These are phyloP conservation scores for Tetragnatha montana DNA, from an alignment of 2,888 invertebrate genomes.

Conservation along the genomic window DNA sequence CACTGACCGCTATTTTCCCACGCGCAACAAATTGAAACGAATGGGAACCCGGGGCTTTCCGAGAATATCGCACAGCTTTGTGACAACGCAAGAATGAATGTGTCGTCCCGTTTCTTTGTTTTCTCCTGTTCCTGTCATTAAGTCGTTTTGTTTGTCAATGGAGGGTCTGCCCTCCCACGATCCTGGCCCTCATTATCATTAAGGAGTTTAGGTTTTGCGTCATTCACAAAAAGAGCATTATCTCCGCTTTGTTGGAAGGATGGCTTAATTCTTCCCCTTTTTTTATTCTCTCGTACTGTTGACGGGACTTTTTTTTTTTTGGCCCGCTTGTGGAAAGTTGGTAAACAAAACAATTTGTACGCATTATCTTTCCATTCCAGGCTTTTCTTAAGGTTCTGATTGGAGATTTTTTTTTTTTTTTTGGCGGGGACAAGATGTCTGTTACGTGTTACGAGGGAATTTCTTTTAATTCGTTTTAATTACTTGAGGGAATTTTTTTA, in stretches of 20 bases:
- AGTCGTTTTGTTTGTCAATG: slow-evolving; percentile 34
- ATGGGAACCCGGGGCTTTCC: background rate
- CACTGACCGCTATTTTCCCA: no score
- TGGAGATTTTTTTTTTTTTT: background rate
- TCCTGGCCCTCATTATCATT: slow-evolving; percentile 64
- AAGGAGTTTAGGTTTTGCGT: slow-evolving; percentile 3
- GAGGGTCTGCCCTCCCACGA: slow-evolving; percentile 48
- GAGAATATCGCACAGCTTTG: slow-evolving; percentile 7
- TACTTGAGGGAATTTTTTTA: no score
- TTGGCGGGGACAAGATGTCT: no score
- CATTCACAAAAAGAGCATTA: background rate
- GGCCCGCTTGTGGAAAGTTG: background rate
- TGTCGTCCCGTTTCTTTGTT: background rate
- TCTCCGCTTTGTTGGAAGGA: background rate
- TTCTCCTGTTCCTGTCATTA: slow-evolving; percentile 56
- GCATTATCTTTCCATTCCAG: background rate
- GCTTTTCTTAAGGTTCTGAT: background rate
- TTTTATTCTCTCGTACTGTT: background rate
- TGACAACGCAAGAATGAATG: slow-evolving; percentile 6
- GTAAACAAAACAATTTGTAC: background rate
- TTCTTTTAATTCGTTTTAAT: no score
- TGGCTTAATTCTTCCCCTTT: background rate
- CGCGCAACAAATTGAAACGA: background rate
- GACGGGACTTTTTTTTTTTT: background rate
- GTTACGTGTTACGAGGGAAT: no score